Evolutionary conservation across 2,888 invertebrate genomes (phyloP).

Genomic region (Thymelicus sylvestris): DNA sequence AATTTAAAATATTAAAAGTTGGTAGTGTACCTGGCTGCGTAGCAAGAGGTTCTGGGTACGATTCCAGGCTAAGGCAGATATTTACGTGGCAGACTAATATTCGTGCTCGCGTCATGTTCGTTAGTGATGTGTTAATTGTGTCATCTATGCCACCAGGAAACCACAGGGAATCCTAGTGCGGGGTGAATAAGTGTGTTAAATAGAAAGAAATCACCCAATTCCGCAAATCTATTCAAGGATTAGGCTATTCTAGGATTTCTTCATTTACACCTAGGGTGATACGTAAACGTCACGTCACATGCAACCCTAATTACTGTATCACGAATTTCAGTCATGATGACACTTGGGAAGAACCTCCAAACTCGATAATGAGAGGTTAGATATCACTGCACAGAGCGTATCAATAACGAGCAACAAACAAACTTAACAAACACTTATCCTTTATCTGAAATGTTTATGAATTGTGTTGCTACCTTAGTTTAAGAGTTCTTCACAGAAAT

Average conservation of each 20-base stretch:
- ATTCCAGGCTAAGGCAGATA: too few species aligned
- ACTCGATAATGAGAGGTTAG: constrained; percentile 8
- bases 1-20: too few species aligned
- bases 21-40: too few species aligned
- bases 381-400: background rate
- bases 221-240: background rate
- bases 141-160: too few species aligned
- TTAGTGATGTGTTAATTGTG: too few species aligned
- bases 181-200: too few species aligned
- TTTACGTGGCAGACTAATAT: too few species aligned
- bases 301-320: background rate
- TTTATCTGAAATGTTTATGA: constrained; percentile 5
- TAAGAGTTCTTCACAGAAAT: constrained; percentile 10
- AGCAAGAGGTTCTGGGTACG: too few species aligned
- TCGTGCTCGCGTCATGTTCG: too few species aligned
- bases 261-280: background rate
- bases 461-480: constrained; percentile 3
- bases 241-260: background rate
- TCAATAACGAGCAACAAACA: background rate
- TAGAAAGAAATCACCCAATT: too few species aligned
- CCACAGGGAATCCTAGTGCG: too few species aligned
- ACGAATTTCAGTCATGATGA: constrained; percentile 8
- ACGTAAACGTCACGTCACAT: background rate
- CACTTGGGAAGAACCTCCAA: constrained; percentile 25
- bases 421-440: background rate